phyloP scores from a whole-genome alignment of 2,888 invertebrate species.

The Helobdella robusta region DNA sequence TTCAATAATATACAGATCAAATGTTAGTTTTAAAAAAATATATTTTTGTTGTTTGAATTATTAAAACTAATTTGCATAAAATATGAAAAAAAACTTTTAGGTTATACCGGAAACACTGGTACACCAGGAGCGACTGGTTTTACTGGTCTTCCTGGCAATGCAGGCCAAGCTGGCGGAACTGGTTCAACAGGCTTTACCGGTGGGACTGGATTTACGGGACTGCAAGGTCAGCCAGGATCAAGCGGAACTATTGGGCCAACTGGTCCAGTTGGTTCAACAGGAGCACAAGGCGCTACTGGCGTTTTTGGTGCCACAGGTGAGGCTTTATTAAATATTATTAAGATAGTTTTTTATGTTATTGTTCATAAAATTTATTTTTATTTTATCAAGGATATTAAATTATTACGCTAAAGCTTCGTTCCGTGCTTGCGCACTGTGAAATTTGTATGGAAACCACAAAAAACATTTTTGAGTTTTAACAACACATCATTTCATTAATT shows the following conservation, averaged over 20 bases:
- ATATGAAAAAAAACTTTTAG: too few relatives aligned
- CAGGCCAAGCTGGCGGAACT: background rate
- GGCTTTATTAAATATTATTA: background rate
- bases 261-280: slow-evolving; percentile 27
- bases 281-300: slow-evolving; percentile 17
- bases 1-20: too few relatives aligned
- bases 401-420: too few relatives aligned
- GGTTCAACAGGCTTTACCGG: slow-evolving; percentile 6
- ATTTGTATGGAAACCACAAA: too few relatives aligned
- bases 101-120: background rate
- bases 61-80: too few relatives aligned
- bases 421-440: too few relatives aligned
- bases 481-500: too few relatives aligned
- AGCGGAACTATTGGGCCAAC: slow-evolving; percentile 21
- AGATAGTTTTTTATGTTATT: background rate
- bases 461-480: too few relatives aligned
- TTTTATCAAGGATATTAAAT: too few relatives aligned
- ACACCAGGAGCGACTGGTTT: slow-evolving; percentile 17
- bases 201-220: background rate
- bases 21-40: too few relatives aligned
- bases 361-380: too few relatives aligned
- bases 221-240: slow-evolving; percentile 25
- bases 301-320: background rate
- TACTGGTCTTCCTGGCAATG: slow-evolving; percentile 6
- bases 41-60: too few relatives aligned